These are phyloP conservation scores for Triplophysa siluroides DNA, from an alignment of 2,113 vertebrate genomes.

Conservation along the genomic window DNA sequence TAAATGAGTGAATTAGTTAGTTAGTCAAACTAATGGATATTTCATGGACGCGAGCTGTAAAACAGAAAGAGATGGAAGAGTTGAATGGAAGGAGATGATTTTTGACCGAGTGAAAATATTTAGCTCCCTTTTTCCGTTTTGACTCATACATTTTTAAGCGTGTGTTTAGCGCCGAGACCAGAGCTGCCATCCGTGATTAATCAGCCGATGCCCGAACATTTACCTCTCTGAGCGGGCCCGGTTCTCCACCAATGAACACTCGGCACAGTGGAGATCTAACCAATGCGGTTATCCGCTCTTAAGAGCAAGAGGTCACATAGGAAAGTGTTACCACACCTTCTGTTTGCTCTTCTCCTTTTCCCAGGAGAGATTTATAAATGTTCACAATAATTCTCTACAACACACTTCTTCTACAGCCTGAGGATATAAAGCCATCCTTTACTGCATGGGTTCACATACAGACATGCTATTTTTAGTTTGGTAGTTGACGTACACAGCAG, in stretches of 20 bases:
- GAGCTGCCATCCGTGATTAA: constrained; percentile 68
- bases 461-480: neutral
- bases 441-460: neutral
- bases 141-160: constrained; percentile 68
- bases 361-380: constrained; percentile 21
- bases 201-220: constrained; percentile 65
- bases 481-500: neutral
- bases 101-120: constrained; percentile 31
- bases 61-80: neutral
- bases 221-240: constrained; percentile 53
- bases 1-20: constrained; percentile 28
- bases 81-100: neutral
- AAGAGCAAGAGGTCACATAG: constrained; percentile 23
- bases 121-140: constrained; percentile 32
- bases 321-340: constrained; percentile 21
- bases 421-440: constrained; percentile 51
- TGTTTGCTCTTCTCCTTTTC: constrained; percentile 11
- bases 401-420: constrained; percentile 37
- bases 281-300: constrained; percentile 24
- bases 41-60: neutral
- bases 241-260: constrained; percentile 56
- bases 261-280: constrained; percentile 46
- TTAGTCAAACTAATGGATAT: constrained; percentile 4
- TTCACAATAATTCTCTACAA: constrained; percentile 46
- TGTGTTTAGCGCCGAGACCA: constrained; percentile 57